phyloP scores from a whole-genome alignment of 2,888 invertebrate species.

The Tipula unca region DNA sequence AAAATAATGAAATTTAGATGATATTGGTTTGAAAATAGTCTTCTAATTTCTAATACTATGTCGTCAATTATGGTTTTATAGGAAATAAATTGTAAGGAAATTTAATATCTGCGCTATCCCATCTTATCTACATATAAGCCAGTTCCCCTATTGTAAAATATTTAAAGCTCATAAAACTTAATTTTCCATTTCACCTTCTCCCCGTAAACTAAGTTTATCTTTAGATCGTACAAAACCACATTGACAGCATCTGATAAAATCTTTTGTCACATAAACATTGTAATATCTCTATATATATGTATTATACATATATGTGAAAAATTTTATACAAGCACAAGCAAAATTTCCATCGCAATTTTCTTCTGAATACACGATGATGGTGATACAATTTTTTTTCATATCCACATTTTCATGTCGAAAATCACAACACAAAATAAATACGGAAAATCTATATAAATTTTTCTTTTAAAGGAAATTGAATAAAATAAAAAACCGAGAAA shows the following conservation, averaged over 20 bases:
- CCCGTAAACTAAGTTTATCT: background rate
- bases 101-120: no score
- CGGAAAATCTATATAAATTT: background rate
- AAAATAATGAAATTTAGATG: no score
- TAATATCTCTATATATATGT: background rate
- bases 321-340: background rate
- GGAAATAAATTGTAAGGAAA: no score
- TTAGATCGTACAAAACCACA: background rate
- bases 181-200: background rate
- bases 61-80: no score
- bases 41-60: no score
- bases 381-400: background rate
- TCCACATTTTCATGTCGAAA: conserved; percentile 4
- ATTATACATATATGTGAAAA: background rate
- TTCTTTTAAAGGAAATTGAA: background rate
- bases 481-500: background rate
- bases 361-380: background rate
- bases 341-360: no score
- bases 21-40: no score
- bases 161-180: background rate
- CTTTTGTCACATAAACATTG: background rate
- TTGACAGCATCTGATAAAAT: background rate
- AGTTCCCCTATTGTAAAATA: no score
- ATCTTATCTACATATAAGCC: no score
- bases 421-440: background rate